Conservation (phyloP, 2,888 invertebrate species). For the Drosophila flavopinicola region DNA sequence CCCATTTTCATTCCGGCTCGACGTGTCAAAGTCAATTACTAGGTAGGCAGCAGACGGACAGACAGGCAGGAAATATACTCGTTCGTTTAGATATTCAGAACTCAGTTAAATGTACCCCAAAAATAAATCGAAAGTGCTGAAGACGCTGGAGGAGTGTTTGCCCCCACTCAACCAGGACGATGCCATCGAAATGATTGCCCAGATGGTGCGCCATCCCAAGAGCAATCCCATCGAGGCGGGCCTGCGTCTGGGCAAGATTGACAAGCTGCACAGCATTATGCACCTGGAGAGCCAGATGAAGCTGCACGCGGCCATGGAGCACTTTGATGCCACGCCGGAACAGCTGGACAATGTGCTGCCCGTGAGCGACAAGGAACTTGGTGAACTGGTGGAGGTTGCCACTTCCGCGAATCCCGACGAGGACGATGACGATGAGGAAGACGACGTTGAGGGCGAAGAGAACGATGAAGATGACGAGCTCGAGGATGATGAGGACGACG, state of each 20-base stretch:
- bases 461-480: constrained; percentile 1
- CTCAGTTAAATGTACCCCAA: constrained; percentile 43
- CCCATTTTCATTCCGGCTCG: neutral
- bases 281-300: constrained; percentile 52
- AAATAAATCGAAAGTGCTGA: constrained; percentile 63
- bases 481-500: neutral
- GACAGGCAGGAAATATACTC: constrained; percentile 15
- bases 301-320: constrained; percentile 49
- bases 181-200: constrained; percentile 43
- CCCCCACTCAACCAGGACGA: constrained; percentile 52
- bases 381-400: constrained; percentile 33
- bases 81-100: constrained; percentile 36
- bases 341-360: constrained; percentile 54
- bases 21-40: constrained; percentile 38
- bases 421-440: constrained; percentile 23
- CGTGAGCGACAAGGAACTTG: constrained; percentile 48
- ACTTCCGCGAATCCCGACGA: constrained; percentile 1
- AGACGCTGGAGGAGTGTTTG: constrained; percentile 48
- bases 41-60: neutral
- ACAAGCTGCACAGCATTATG: constrained; percentile 37
- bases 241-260: constrained; percentile 25
- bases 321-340: constrained; percentile 36
- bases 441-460: constrained; percentile 17
- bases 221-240: constrained; percentile 48
- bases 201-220: constrained; percentile 55